Evolutionary conservation across 2,888 invertebrate species (phyloP).

Genomic region (Drosophila sordidula): DNA sequence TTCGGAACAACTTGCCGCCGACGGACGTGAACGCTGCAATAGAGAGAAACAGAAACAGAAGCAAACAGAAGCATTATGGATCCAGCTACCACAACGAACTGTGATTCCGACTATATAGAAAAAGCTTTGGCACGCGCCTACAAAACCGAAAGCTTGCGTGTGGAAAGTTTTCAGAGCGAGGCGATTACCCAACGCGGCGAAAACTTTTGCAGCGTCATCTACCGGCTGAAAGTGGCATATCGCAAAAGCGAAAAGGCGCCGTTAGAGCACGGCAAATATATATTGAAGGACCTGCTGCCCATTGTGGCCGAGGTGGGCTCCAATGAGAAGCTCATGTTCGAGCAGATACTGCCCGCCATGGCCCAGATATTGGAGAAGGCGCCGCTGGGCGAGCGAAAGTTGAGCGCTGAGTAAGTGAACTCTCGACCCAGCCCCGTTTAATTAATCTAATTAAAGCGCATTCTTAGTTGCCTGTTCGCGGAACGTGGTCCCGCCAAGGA

Average conservation of each 20-base stretch:
- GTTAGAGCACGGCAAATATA: slow-evolving; percentile 41
- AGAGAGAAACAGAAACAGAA: neutral
- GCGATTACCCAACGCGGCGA: slow-evolving; percentile 64
- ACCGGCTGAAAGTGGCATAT: slow-evolving; percentile 58
- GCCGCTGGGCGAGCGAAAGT: slow-evolving; percentile 41
- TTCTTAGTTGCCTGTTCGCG: slow-evolving; percentile 61
- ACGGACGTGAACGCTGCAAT: slow-evolving; percentile 26
- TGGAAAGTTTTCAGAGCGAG: slow-evolving; percentile 47
- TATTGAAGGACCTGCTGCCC: slow-evolving; percentile 72
- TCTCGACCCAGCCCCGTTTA: no score
- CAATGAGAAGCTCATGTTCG: slow-evolving; percentile 69
- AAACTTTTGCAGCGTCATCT: slow-evolving; percentile 81
- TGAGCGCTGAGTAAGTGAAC: slow-evolving; percentile 64
- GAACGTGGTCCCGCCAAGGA: slow-evolving; percentile 62
- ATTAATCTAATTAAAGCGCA: neutral
- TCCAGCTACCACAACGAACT: slow-evolving; percentile 13
- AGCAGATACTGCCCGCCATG: slow-evolving; percentile 68
- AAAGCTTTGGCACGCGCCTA: slow-evolving; percentile 52
- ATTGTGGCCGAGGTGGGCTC: slow-evolving; percentile 65
- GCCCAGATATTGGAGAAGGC: slow-evolving; percentile 42
- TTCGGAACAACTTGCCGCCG: slow-evolving; percentile 14
- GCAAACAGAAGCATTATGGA: slow-evolving; percentile 29
- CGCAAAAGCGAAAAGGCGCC: slow-evolving; percentile 25
- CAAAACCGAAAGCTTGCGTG: slow-evolving; percentile 34
- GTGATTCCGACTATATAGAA: slow-evolving; percentile 33